Base-by-base conservation (phyloP, 1,140 invertebrate species). In the Condylostylus longicornis region DNA sequence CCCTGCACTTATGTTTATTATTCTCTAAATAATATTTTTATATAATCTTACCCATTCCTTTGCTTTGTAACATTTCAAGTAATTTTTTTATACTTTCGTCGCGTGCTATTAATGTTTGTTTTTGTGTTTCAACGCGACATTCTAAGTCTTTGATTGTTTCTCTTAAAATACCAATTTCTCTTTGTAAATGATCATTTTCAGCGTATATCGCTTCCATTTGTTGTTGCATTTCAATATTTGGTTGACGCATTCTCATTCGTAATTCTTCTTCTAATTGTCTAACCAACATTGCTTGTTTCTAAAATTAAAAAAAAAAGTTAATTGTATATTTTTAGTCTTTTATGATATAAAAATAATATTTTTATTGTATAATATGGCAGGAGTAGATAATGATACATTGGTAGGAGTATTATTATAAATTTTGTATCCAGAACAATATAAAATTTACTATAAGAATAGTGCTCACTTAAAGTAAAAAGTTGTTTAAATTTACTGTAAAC, bases 1-100 rank as follows among this genome's bases (percentile, higher is more conserved):
- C n/a, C n/a, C n/a, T n/a, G n/a, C n/a, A n/a, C n/a, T n/a, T n/a
- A n/a, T n/a, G n/a, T n/a, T n/a, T n/a, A n/a, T n/a, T n/a, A n/a
- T n/a, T n/a, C n/a, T n/a, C n/a, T n/a, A 20, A 34, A 17, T 20
- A 14, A 34, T n/a, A n/a, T n/a, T n/a, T n/a, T n/a, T n/a, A n/a
- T n/a, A n/a, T n/a, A n/a, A n/a, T n/a, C 83, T 78, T 67, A 89
- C 86, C 86, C 72, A 91, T 83, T 61, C 87, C 90, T 69, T 96
- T 95, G 59, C 81, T 90, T 63, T 97, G 90, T 32, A 97, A 72
- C 89, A 97, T 96, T 71, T 98, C 93, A 50, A 98, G 71, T 46
- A 98, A 73, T 66, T 96, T 97, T 71, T 96, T 97, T 52, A 97
- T 96, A 63, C 89, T 95, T 56, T 96, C 93, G 66, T 98, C 93